Evolutionary conservation across 2,113 vertebrate genomes (phyloP), one percentile per base, ranked within the genome.

Genomic region (Corythaeola cristata): DNA sequence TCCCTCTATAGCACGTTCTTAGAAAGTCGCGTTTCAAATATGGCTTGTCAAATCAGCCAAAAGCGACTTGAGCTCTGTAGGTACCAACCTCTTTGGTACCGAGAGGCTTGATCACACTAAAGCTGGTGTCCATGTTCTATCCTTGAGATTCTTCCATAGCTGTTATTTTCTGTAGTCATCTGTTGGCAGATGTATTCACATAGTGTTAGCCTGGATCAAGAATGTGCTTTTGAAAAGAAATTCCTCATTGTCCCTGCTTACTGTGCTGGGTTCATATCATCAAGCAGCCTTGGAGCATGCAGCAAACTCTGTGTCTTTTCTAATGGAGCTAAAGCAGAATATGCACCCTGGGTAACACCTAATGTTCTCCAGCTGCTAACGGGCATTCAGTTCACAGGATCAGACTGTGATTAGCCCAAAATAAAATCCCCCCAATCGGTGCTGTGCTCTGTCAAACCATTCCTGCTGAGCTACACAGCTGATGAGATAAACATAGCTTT

Each of bases 401-500:
- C 75, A 78, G 52, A 39, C 18, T 68, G 68, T 82, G 84, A 58
- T 83, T 33, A 87, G 73, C 56, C 52, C 73, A 81, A 49, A 92
- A 89, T 78, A 92, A 94, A 87, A 86, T 74, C 30, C 59, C 58
- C 68, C 10, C 72, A 86, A 55, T 80, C 39, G 50, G 33, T 88
- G 67, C 71, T 92, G 76, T 88, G 89, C 66, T 96, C 77, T 94
- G 49, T 89, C 62, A 78, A 81, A 88, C 89, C 62, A 28, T 58
- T 78, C 91, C 77, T 68, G 93, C 84, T 92, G 89, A 96, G 90
- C 79, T 73, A 73, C 55, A 33, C 55, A 94, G 90, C 90, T 87
- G 87, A 95, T 89, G 87, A 87, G 76, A 92, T 87, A 95, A 97
- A 95, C 93, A 94, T 75, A 91, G 93, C 60, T 95, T 95, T 96